phyloP scores from a whole-genome alignment of 2,797 vertebrate species.

The Malacoraja senta region DNA sequence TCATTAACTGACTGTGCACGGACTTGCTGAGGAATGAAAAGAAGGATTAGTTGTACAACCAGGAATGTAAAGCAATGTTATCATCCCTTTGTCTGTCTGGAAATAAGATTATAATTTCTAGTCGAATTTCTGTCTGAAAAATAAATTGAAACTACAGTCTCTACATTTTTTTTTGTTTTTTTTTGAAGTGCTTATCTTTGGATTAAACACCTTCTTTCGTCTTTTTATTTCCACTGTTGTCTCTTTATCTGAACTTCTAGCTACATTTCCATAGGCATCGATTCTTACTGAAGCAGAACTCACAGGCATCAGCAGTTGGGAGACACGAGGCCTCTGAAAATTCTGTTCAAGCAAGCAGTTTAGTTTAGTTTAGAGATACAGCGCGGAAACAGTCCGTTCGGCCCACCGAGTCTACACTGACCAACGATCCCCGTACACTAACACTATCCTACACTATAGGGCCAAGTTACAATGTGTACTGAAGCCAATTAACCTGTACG shows the following conservation, averaged over 20 bases:
- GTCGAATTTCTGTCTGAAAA: not conserved
- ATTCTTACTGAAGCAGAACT: not conserved
- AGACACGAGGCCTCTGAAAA: too few species aligned
- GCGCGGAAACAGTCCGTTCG: too few species aligned
- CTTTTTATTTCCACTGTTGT: not conserved
- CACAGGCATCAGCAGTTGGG: not conserved
- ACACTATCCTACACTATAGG: too few species aligned
- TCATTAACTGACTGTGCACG: not conserved
- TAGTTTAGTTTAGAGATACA: too few species aligned
- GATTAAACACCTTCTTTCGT: not conserved
- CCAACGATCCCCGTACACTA: too few species aligned
- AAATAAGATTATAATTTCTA: not conserved
- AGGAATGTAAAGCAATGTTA: not conserved
- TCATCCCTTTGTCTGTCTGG: not conserved
- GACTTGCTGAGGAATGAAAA: constrained; percentile 18
- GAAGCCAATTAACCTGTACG: too few species aligned
- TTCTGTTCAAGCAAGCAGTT: too few species aligned
- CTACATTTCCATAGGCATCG: not conserved
- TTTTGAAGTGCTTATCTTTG: not conserved
- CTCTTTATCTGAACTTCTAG: not conserved
- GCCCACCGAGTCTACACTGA: too few species aligned
- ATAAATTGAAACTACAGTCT: not conserved
- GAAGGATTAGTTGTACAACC: not conserved
- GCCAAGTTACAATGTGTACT: too few species aligned
- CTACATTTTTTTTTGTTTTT: too few species aligned